These are phyloP conservation scores for Cottus gobio DNA, from an alignment of 2,113 vertebrate genomes.

Conservation along the genomic window DNA sequence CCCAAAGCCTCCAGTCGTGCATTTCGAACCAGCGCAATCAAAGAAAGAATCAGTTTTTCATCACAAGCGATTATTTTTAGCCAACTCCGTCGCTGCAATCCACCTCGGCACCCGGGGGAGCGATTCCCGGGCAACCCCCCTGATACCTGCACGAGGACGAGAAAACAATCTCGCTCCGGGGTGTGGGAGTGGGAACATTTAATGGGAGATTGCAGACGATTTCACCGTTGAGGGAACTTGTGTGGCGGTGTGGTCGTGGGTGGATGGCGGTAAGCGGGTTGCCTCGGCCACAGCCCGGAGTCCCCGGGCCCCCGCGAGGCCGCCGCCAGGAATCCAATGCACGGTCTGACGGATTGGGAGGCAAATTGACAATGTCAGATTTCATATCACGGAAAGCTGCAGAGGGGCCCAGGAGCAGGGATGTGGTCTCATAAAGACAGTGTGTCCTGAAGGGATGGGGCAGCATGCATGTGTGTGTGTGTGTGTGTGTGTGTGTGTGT, in stretches of 20 bases:
- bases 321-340: slow-evolving; percentile 59
- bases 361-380: slow-evolving; percentile 74
- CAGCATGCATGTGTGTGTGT: not conserved
- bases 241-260: slow-evolving; percentile 11
- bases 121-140: not conserved
- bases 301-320: slow-evolving; percentile 29
- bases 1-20: not conserved
- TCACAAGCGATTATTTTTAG: not conserved
- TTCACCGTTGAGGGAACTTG: slow-evolving; percentile 50
- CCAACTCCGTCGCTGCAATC: not conserved
- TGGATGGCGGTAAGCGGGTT: slow-evolving; percentile 27
- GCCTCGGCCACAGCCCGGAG: slow-evolving; percentile 35
- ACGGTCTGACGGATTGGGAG: slow-evolving; percentile 67
- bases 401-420: slow-evolving; percentile 34
- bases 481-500: slow-evolving; percentile 4
- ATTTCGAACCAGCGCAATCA: not conserved
- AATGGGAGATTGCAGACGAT: slow-evolving; percentile 50
- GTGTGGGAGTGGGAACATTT: slow-evolving; percentile 40
- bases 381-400: slow-evolving; percentile 68
- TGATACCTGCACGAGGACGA: not conserved
- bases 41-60: not conserved
- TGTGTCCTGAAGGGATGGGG: not conserved
- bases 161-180: slow-evolving; percentile 24
- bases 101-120: not conserved
- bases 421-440: slow-evolving; percentile 44